These are phyloP conservation scores for Strigops habroptila DNA, from an alignment of 2,113 vertebrate species.

Conservation along the genomic window DNA sequence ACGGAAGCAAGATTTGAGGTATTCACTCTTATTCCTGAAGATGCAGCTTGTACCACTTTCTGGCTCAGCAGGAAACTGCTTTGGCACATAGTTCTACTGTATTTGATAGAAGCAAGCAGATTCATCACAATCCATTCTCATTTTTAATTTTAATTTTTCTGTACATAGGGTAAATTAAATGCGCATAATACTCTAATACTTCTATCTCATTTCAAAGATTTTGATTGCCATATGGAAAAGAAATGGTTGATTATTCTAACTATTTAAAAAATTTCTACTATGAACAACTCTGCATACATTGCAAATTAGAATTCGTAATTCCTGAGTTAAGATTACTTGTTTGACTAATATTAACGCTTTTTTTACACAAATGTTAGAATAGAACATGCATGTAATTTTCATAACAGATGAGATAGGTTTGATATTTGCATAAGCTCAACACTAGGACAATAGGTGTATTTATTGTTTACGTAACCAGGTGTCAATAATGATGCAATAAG, in stretches of 20 bases:
- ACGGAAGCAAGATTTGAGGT: not conserved
- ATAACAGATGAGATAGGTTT: not conserved
- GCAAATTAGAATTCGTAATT: not conserved
- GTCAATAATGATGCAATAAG: constrained; percentile 19
- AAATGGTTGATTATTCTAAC: not conserved
- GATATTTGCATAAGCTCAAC: not conserved
- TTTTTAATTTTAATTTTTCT: not conserved
- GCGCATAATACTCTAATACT: not conserved
- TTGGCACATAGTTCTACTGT: not conserved
- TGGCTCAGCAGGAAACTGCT: not conserved
- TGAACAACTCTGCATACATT: not conserved
- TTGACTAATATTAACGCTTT: not conserved
- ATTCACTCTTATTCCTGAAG: not conserved
- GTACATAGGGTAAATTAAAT: not conserved
- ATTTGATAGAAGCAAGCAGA: not conserved
- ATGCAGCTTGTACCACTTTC: not conserved
- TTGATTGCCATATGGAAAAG: not conserved
- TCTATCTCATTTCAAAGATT: not conserved
- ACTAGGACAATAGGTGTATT: not conserved
- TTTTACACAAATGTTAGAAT: not conserved
- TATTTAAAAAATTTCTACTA: not conserved
- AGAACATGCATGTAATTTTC: not conserved
- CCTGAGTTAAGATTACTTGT: not conserved
- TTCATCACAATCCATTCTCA: not conserved
- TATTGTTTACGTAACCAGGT: not conserved